phyloP scores from a whole-genome alignment of 2,888 invertebrate species.

The Aleiodes leptofemur region DNA sequence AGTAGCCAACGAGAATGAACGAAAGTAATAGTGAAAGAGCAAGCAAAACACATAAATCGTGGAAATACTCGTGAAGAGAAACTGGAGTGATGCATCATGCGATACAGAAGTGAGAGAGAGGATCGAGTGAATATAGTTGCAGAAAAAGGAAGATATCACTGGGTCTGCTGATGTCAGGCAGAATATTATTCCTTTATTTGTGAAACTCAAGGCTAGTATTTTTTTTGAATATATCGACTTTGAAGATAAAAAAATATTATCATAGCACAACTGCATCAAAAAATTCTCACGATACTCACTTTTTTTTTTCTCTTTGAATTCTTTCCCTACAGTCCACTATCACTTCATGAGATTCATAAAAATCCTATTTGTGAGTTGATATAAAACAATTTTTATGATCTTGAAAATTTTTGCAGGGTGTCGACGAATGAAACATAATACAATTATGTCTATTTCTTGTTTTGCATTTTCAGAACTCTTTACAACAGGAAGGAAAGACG shows the following conservation, averaged over 20 bases:
- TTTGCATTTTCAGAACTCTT: slow-evolving; percentile 1
- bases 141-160: slow-evolving; percentile 33
- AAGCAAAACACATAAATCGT: slow-evolving; percentile 68
- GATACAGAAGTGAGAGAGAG: neutral
- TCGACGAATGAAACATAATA: slow-evolving; percentile 20
- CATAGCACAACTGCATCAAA: slow-evolving; percentile 12
- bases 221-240: slow-evolving; percentile 10
- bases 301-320: slow-evolving; percentile 24
- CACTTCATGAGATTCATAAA: slow-evolving; percentile 12
- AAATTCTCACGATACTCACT: slow-evolving; percentile 33
- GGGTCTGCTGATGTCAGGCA: slow-evolving; percentile 52
- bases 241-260: slow-evolving; percentile 26
- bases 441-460: slow-evolving; percentile 26
- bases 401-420: slow-evolving; percentile 12
- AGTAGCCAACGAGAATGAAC: slow-evolving; percentile 45
- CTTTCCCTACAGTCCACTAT: slow-evolving; percentile 9
- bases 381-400: slow-evolving; percentile 17
- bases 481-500: slow-evolving; percentile 6
- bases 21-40: slow-evolving; percentile 57
- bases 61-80: slow-evolving; percentile 49
- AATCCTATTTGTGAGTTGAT: slow-evolving; percentile 14
- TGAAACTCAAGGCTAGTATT: slow-evolving; percentile 23
- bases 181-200: slow-evolving; percentile 54
- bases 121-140: slow-evolving; percentile 8
- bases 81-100: slow-evolving; percentile 59